phyloP scores from a whole-genome alignment of 2,113 vertebrate genomes.

The Pipra filicauda region DNA sequence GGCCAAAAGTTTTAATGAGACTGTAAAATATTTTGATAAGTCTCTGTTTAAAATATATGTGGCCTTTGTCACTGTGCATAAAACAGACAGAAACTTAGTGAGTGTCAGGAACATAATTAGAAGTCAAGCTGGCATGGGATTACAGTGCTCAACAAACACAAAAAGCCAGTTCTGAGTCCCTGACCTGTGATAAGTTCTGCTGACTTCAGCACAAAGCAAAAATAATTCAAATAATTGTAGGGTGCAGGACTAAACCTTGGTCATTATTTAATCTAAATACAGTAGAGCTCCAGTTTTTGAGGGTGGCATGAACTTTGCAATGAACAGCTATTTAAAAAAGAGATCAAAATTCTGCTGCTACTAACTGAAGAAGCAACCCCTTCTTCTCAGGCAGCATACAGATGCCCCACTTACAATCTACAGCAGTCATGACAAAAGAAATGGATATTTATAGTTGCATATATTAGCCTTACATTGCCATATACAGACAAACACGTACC shows the following conservation, averaged over 20 bases:
- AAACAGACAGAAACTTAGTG: conserved; percentile 2
- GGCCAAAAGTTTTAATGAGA: conserved; percentile 59
- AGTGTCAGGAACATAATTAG: background rate
- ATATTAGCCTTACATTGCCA: background rate
- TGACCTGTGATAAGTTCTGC: background rate
- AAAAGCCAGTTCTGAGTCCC: background rate
- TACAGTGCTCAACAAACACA: background rate
- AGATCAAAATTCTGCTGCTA: background rate
- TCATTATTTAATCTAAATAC: background rate
- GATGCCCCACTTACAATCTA: background rate
- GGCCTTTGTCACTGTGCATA: background rate
- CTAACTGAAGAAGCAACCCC: background rate
- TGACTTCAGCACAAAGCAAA: background rate
- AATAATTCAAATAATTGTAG: background rate
- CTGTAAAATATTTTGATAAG: conserved; percentile 62
- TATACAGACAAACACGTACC: background rate
- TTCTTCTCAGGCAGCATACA: background rate
- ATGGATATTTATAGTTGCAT: background rate
- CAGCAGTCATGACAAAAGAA: background rate
- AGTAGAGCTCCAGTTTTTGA: background rate
- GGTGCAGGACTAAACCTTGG: background rate
- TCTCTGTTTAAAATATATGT: conserved; percentile 35
- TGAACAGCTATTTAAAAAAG: background rate
- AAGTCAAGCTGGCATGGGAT: conserved; percentile 10
- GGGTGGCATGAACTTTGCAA: background rate